Evolutionary conservation across 1,140 invertebrate genomes (phyloP), one percentile per base, ranked within the genome.

Genomic region (Drosophila nigromelanica): DNA sequence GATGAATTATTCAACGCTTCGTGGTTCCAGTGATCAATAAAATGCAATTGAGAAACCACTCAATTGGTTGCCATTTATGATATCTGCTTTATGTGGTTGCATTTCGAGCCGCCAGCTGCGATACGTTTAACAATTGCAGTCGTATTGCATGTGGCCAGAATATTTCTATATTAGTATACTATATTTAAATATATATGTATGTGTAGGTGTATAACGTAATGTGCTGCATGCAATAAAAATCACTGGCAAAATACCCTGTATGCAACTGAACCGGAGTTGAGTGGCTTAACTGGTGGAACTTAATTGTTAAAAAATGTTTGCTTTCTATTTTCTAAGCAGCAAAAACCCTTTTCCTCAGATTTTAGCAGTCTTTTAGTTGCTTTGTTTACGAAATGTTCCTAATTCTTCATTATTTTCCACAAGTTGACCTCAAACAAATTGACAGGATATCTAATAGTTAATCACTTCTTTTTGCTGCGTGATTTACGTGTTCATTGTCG

Each of bases 31-130:
- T 87, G 68, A 80, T 83, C 80, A 80, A 85, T 75, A 66, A 77
- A 74, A 73, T 74, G 70, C 50, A 39, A 45, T 58, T 35, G 50
- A 52, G 66, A 62, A 69, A 56, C 43, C 52, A 47, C 30, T 59
- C 66, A 45, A 73, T 70, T 63, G 67, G 73, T 70, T 62, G 80
- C 51, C 72, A 73, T 61, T 85, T 70, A 85, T 80, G 68, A 72
- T 61, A 54, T 45, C 14, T 27, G 42, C n/a, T 10, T 33, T 39
- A n/a, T 51, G 66, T 39, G 48, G 37, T 37, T 56, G 40, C 67
- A 63, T 35, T 68, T 56, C 48, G 39, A 35, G 52, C 60, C 59
- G 15, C 47, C 8, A 37, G 8, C 18, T 27, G 35, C 56, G 14
- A 47, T 61, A 40, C 47, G n/a, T 40, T 47, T 35, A 18, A 14